Base-by-base conservation (phyloP, 2,888 invertebrate species). In the Eustalomyia histrio region DNA sequence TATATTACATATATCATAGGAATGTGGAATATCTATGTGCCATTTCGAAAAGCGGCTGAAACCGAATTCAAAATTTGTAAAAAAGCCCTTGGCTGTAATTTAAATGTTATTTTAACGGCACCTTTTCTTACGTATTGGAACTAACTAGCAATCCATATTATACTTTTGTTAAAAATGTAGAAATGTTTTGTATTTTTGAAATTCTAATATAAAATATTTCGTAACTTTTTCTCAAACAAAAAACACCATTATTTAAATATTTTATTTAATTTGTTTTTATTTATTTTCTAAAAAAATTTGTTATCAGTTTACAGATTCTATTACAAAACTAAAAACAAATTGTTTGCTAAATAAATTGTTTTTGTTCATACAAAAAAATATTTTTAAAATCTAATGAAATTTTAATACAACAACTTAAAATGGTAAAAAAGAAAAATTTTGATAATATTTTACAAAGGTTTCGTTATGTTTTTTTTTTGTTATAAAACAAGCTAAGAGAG, bases 291-390 rank as follows among this genome's bases (percentile, higher is more conserved):
- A 69, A 80, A 60, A 71, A 74, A 68, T 68, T 69, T 72, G 52
- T 72, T 68, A 72, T 72, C 53, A 35, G 57, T 78, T 74, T 78
- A 75, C 39, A 74, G 35, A 67, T 35, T 71, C 81, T 78, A 81
- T 81, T 81, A 81, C 61, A 78, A 74, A 78, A 81, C 74, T 81
- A 81, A 81, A 81, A 81, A 81, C 81, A 81, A 81, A 81, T 78
- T 75, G 74, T 75, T 81, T 67, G 64, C 81, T 81, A 81, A 71
- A 47, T 58, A 76, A 24, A 73, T 57, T 68, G n/a, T 43, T 63
- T 53, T 68, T 21, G 14, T 67, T 67, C 17, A 21, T 29, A 63
- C 29, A 58, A 57, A 57, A 67, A 78, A 21, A 2, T 72, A 53
- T 47, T 7, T n/a, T 43, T 61, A 69, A 57, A 63, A 63, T 21